phyloP scores from a whole-genome alignment of 1,140 invertebrate species.

The Eriocheir sinensis region DNA sequence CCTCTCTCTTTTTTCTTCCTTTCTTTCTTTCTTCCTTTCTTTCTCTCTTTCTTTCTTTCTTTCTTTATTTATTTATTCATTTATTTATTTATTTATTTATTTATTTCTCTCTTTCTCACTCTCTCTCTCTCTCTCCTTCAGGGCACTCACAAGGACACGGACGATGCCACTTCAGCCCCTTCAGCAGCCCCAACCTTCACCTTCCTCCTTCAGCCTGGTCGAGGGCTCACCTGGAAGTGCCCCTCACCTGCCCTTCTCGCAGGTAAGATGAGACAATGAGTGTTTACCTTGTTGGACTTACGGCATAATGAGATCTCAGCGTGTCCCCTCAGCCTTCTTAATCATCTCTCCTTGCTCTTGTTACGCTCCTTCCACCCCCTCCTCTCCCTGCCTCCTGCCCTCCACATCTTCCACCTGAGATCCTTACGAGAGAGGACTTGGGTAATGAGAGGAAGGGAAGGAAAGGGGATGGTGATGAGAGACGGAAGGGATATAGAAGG shows the following conservation, averaged over 20 bases:
- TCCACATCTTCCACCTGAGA: not conserved
- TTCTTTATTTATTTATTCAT: no score
- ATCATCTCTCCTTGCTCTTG: not conserved
- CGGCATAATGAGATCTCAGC: slow-evolving; percentile 2
- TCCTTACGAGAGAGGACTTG: not conserved
- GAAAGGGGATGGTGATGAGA: not conserved
- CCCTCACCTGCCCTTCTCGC: not conserved
- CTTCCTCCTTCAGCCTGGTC: not conserved
- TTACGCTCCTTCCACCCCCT: not conserved
- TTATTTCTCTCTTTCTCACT: no score
- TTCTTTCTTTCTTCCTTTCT: not conserved
- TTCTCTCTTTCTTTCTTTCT: not conserved
- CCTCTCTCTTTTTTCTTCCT: no score
- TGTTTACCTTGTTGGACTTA: not conserved
- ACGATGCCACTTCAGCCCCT: no score
- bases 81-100: no score
- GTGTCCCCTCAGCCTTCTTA: not conserved
- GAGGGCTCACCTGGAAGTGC: not conserved
- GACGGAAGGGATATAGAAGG: not conserved
- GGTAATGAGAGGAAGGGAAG: slow-evolving; percentile 45
- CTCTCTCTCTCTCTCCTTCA: no score
- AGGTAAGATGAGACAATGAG: not conserved
- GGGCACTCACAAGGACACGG: no score
- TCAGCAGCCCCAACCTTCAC: not conserved
- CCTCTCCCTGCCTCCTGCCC: not conserved